A percentile compares a stretch with the other conserved stretches of the same genome.
These are phyloP conservation scores for Drosophila nasuta DNA, from an alignment of 1,140 invertebrate genomes.

Conservation along the genomic window DNA sequence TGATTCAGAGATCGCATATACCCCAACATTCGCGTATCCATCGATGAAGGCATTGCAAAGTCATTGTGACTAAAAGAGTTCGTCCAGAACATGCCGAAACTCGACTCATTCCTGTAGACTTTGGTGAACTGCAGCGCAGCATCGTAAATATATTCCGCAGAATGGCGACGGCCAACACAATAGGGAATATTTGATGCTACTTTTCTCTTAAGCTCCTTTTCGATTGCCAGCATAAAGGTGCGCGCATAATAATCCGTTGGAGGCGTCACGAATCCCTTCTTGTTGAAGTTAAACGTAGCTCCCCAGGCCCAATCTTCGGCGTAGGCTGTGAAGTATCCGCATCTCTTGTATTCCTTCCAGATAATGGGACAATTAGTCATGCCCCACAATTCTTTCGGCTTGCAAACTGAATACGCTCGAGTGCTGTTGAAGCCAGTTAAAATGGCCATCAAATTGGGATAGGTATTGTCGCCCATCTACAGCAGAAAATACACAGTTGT, in stretches of 20 bases:
- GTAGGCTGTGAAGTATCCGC: slow-evolving; percentile 91
- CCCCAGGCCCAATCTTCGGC: slow-evolving; percentile 91
- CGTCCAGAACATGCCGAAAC: slow-evolving; percentile 93
- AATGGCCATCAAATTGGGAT: slow-evolving; percentile 92
- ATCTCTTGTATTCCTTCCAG: slow-evolving; percentile 91
- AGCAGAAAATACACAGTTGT: neutral
- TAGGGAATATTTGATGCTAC: slow-evolving; percentile 77
- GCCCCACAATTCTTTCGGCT: slow-evolving; percentile 84
- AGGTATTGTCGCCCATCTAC: slow-evolving; percentile 91
- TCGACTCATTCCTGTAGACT: slow-evolving; percentile 78
- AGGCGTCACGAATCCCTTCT: slow-evolving; percentile 90
- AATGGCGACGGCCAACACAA: slow-evolving; percentile 87
- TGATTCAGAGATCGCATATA: slow-evolving; percentile 87
- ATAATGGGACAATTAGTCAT: slow-evolving; percentile 90
- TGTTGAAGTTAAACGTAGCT: slow-evolving; percentile 92
- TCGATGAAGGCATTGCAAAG: slow-evolving; percentile 88
- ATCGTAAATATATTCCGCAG: slow-evolving; percentile 87
- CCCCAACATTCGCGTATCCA: slow-evolving; percentile 87
- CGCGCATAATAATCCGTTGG: slow-evolving; percentile 94
- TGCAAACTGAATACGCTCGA: slow-evolving; percentile 85
- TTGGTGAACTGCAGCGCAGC: slow-evolving; percentile 86
- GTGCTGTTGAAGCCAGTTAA: slow-evolving; percentile 88
- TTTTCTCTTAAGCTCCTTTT: slow-evolving; percentile 84
- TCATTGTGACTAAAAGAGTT: slow-evolving; percentile 91
- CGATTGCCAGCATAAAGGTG: slow-evolving; percentile 89